Evolutionary conservation across 2,888 invertebrate species (phyloP).

Genomic region (Drosophila neutralis): DNA sequence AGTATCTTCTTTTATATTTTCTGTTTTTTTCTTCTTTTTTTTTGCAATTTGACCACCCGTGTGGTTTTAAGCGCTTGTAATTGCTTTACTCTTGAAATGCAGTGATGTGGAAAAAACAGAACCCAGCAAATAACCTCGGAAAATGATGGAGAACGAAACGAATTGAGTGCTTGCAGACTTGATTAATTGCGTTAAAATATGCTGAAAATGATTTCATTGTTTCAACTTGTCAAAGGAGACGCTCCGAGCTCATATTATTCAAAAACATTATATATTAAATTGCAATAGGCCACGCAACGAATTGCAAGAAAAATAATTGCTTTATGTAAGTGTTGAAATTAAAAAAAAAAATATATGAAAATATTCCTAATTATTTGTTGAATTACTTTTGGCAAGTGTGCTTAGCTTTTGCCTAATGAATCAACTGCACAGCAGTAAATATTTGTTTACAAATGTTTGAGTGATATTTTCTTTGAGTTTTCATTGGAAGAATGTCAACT

Average conservation of each 20-base stretch:
- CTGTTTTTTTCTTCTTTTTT: constrained; percentile 23
- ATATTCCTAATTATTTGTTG: background rate
- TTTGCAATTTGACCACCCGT: constrained; percentile 49
- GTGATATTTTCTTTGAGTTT: background rate
- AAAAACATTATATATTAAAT: background rate
- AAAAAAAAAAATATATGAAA: background rate
- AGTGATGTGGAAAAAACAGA: constrained; percentile 9
- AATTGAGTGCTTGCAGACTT: constrained; percentile 42
- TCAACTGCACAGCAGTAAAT: background rate
- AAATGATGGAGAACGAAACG: constrained; percentile 27
- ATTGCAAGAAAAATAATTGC: background rate
- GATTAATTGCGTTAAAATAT: constrained; percentile 59
- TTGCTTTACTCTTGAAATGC: constrained; percentile 58
- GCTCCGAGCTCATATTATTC: background rate
- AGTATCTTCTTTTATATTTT: constrained; percentile 28
- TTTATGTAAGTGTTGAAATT: background rate
- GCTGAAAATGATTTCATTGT: constrained; percentile 57
- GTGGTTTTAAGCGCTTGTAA: constrained; percentile 59
- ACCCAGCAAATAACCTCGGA: constrained; percentile 13
- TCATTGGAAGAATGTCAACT: background rate
- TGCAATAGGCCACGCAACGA: background rate
- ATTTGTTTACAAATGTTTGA: background rate
- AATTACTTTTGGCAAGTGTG: background rate
- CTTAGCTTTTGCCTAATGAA: background rate
- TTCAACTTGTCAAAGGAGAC: constrained; percentile 27